Conservation (phyloP, 2,797 vertebrate species). For the Chelon labrosus region DNA sequence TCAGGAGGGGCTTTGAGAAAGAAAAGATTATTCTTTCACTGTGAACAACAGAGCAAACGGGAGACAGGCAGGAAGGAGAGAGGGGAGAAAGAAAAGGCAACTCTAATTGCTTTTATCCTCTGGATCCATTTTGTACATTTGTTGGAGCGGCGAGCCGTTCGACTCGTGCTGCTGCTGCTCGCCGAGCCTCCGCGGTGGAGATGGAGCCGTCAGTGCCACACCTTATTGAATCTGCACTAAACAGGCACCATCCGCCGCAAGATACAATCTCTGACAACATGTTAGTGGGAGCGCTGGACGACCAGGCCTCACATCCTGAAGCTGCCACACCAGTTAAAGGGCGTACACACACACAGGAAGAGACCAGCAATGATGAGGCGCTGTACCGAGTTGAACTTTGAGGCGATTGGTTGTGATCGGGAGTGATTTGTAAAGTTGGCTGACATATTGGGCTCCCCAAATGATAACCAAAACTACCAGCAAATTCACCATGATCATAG, state of each 20-base stretch:
- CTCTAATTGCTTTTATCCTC: constrained; percentile 49
- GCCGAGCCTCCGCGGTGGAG: constrained; percentile 2
- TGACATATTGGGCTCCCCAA: too few relatives aligned
- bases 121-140: constrained; percentile 32
- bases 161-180: constrained; percentile 18
- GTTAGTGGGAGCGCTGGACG: constrained; percentile 1
- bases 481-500: too few relatives aligned
- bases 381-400: too few relatives aligned
- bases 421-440: too few relatives aligned
- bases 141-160: constrained; percentile 14
- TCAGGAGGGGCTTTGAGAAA: constrained; percentile 37
- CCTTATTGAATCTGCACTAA: constrained; percentile 55
- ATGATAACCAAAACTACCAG: too few relatives aligned
- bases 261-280: constrained; percentile 55
- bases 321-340: too few relatives aligned
- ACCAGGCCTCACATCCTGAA: not conserved
- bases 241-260: constrained; percentile 34
- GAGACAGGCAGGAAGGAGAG: constrained; percentile 6
- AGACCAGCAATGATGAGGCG: too few relatives aligned
- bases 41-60: constrained; percentile 21
- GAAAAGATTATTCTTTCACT: constrained; percentile 37
- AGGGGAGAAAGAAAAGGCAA: constrained; percentile 1
- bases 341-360: too few relatives aligned
- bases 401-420: too few relatives aligned
- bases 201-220: constrained; percentile 50